phyloP scores from a whole-genome alignment of 2,888 invertebrate genomes.

The Caenorhabditis auriculariae region DNA sequence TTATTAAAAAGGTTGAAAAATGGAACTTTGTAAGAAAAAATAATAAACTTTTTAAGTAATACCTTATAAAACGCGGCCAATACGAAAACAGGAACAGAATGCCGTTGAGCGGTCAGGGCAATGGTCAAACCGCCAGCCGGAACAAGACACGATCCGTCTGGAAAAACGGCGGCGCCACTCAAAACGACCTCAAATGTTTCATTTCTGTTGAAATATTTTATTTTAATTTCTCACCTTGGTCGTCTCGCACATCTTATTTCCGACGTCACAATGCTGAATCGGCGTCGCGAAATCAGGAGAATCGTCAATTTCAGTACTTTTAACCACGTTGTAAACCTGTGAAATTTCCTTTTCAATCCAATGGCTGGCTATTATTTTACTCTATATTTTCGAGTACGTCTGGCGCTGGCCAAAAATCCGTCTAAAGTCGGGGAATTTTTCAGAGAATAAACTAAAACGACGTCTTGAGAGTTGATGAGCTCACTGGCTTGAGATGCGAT shows the following conservation, averaged over 20 bases:
- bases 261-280: constrained; percentile 28
- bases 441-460: constrained; percentile 42
- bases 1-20: too few species aligned
- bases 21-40: too few species aligned
- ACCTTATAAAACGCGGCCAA: constrained; percentile 55
- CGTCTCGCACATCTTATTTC: constrained; percentile 27
- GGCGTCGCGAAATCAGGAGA: constrained; percentile 27
- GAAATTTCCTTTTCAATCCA: background rate
- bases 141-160: constrained; percentile 53
- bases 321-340: constrained; percentile 12
- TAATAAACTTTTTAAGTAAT: too few species aligned
- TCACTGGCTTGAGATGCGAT: constrained; percentile 40
- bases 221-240: constrained; percentile 19
- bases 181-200: constrained; percentile 56
- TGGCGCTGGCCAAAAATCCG: constrained; percentile 21
- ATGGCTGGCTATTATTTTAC: too few species aligned
- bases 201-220: constrained; percentile 5
- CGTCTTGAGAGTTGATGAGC: constrained; percentile 41
- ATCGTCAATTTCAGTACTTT: constrained; percentile 9
- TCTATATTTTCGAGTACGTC: constrained; percentile 5
- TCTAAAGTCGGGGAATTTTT: constrained; percentile 38
- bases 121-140: constrained; percentile 52
- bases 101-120: constrained; percentile 48
- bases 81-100: constrained; percentile 53
- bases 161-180: constrained; percentile 48